Base-by-base conservation (phyloP, 2,888 invertebrate species). In the Aspidiotus destructor region DNA sequence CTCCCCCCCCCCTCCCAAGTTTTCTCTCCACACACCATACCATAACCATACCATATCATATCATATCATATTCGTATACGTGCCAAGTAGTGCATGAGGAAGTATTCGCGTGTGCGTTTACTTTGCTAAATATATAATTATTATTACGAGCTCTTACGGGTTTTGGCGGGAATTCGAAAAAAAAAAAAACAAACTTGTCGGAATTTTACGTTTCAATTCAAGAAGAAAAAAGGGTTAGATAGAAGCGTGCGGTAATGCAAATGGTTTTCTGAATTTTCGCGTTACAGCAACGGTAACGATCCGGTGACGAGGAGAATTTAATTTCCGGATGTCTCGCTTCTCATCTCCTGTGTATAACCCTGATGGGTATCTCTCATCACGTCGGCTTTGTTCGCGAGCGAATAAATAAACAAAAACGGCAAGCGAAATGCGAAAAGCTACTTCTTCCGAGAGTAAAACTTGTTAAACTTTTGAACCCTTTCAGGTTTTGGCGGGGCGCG, bases 321-420 rank as follows among this genome's bases (percentile, higher is more conserved):
- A 68, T 68, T 68, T 68, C 68, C 68, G 68, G 60, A 68, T 68
- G 68, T 68, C 68, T 68, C 52, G 42, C 60, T 68, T 48, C 53
- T 68, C 68, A 68, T 68, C 68, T 68, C 68, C 68, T 68, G 68
- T 68, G 17, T 60, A 16, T 42, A 42, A 40, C 41, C 65, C 65
- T 42, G 65, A 65, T 65, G 65, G 57, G 57, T 65, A 65, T 65
- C 65, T 65, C 65, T 55, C 65, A 65, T 57, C 65, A 65, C 65
- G 65, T 65, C 65, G 55, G 44, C 65, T 54, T 42, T 41, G 57
- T 42, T 65, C 57, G 55, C 65, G 44, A 44, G 41, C 57, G 55
- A 57, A 57, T 42, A 44, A 63, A 52, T 63, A 58, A 58, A 58
- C 16, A 58, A 54, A 48, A 62, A 62, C 28, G 53, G 54, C 63